Percentiles rank a stretch among this genome's conserved stretches.
phyloP scores from a whole-genome alignment of 2,888 invertebrate species.

The Stenichneumon culpator region DNA sequence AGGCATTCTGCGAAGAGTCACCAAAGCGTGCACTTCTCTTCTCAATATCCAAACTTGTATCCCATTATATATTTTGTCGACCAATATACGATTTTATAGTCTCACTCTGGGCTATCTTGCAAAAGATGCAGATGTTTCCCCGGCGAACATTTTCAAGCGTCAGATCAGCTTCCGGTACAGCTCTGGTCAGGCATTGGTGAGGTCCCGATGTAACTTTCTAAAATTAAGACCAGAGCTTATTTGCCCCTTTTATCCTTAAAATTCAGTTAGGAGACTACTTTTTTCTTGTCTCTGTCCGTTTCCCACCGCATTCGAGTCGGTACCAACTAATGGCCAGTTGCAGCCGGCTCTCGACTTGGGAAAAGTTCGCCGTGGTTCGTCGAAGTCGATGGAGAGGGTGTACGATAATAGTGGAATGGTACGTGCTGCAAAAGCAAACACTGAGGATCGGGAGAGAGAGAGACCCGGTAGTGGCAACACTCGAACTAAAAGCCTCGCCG shows the following conservation, averaged over 20 bases:
- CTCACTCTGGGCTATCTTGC: no score
- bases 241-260: neutral
- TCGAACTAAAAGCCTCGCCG: constrained; percentile 59
- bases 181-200: no score
- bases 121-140: no score
- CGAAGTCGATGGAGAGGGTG: neutral
- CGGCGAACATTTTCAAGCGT: no score
- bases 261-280: neutral
- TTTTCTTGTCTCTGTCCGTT: neutral
- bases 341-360: neutral
- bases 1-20: no score
- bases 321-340: neutral
- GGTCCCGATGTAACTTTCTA: no score
- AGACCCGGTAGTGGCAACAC: constrained; percentile 44
- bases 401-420: constrained; percentile 44
- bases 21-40: no score
- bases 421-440: constrained; percentile 52
- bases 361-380: neutral
- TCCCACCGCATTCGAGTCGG: neutral
- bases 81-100: no score
- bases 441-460: constrained; percentile 4
- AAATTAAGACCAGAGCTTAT: no score
- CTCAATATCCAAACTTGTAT: no score
- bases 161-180: no score
- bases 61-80: no score